Base-by-base conservation (phyloP, 23 tunicate species). In the Oikopleura vanhoeffeni region DNA sequence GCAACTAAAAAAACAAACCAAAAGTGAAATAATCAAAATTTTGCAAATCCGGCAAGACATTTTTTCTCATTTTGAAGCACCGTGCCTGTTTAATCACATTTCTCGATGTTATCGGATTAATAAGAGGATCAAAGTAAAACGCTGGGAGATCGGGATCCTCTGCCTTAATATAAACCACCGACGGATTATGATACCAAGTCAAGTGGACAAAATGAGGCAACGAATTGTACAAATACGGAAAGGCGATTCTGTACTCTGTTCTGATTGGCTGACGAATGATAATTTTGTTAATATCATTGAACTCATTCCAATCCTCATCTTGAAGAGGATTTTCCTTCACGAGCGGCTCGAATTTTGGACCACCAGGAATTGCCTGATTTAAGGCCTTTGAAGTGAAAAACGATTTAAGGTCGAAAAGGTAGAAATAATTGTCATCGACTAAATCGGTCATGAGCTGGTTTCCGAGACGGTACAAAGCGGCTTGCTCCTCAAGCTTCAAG, bases 231-330 rank as follows among this genome's bases (percentile, higher is more conserved):
- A 93, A 83, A 85, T 90, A 93, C 39, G 98, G 98, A 58, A 93
- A 93, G 40, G 98, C 98, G 49, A 93, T 93, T 67, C 90, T 89
- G 83, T 93, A 93, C 85, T 93, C 98, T 8, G 98, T 93, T 83
- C 98, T 76, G 58, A 93, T 93, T 76, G 90, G 98, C 41, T 93
- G 98, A 1, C 98, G 89, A 67, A 93, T 93, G 76, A 93, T 93
- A 40, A 93, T 93, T 49, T 93, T 93, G 89, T 93, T 93, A 87
- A 93, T 93, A 86, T 93, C 98, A 57, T 93, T 93, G 64, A 93
- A 93, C 75, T 93, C 98, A 83, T 93, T 93, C 98, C 98, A 93
- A 76, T 93, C 98, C 83, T 93, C 98, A 83, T 93, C 98, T 87
- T 90, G 76, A 89, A 71, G 1, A 89, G 88, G n/a, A 86, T 86